Conservation (phyloP, 2,888 invertebrate genomes). For the Caenorhabditis wallacei region DNA sequence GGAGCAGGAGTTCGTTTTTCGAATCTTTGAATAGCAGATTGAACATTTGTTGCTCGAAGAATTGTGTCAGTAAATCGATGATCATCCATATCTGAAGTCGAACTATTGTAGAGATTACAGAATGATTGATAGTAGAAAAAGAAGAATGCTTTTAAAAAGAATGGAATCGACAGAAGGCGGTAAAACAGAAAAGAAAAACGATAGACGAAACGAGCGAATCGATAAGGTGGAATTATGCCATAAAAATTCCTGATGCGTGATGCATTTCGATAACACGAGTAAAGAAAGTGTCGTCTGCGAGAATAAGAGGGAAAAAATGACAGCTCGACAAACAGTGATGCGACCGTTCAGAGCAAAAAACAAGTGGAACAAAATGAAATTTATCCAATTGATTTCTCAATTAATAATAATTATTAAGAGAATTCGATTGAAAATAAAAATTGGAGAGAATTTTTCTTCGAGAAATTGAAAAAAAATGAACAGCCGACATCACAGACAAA, state of each 20-base stretch:
- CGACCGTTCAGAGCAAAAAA: conserved; percentile 56
- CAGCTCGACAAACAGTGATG: conserved; percentile 56
- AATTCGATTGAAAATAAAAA: neutral
- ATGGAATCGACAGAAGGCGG: conserved; percentile 30
- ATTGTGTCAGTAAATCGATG: conserved; percentile 73
- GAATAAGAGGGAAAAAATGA: conserved; percentile 35
- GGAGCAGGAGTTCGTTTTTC: conserved; percentile 63
- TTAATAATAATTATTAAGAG: neutral
- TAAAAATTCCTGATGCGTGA: conserved; percentile 62
- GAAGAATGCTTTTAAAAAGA: neutral
- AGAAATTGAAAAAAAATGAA: neutral
- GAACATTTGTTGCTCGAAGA: conserved; percentile 68
- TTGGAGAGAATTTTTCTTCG: neutral
- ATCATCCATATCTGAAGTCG: conserved; percentile 50
- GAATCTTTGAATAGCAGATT: conserved; percentile 71
- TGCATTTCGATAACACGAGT: conserved; percentile 63
- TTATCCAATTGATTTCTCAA: neutral
- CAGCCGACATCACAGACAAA: neutral
- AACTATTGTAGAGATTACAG: neutral
- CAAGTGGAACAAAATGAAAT: conserved; percentile 14
- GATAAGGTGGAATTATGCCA: conserved; percentile 62
- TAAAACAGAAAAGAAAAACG: conserved; percentile 22
- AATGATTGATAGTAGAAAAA: conserved; percentile 4
- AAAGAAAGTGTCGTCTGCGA: conserved; percentile 45
- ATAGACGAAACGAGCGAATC: conserved; percentile 46